Base-by-base conservation (phyloP, 2,113 vertebrate species). In the Muscicapa adusta region DNA sequence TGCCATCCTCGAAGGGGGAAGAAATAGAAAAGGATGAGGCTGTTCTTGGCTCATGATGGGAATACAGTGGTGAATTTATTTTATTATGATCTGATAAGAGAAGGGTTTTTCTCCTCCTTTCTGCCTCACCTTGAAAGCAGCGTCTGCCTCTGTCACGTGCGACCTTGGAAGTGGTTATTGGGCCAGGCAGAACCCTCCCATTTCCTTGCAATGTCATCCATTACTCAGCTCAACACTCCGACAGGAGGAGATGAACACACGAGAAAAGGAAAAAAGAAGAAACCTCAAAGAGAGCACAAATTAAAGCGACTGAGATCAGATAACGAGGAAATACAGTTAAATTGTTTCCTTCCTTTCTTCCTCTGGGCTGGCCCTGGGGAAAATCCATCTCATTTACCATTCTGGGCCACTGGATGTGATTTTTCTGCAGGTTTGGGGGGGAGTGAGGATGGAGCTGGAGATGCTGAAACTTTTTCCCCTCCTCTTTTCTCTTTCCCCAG, bases 161-260 rank as follows among this genome's bases (percentile, higher is more conserved):
- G 87, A 97, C 96, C 97, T 97, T 98, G 97, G 94, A 22, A 81
- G 87, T 40, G 45, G 29, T 85, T 94, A 31, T 19, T 75, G 92
- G 68, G 58, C 62, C 1, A 0, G 75, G 60, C 29, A 79, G 83
- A 87, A 80, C 78, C 31, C 42, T 65, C 66, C 61, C 28, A 0
- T 93, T 92, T 84, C 83, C 87, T 12, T 77, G 76, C 73, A 68
- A 53, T 83, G 70, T 82, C 93, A 76, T 80, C 85, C 68, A 60
- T 91, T 88, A 78, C 76, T 94, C 62, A 74, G 58, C 86, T 73
- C 70, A 71, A 33, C 80, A 23, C 62, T 36, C 45, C 5, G 36
- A 56, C 62, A 50, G 71, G 13, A 80, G 91, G 36, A 71, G 77
- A 83, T 14, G 77, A 93, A n/a, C 70, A 45, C 57, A 31, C 0